A percentile compares a stretch with the other conserved stretches of the same genome.
Conservation (phyloP, 2,797 vertebrate genomes). For the Salmo trutta region DNA sequence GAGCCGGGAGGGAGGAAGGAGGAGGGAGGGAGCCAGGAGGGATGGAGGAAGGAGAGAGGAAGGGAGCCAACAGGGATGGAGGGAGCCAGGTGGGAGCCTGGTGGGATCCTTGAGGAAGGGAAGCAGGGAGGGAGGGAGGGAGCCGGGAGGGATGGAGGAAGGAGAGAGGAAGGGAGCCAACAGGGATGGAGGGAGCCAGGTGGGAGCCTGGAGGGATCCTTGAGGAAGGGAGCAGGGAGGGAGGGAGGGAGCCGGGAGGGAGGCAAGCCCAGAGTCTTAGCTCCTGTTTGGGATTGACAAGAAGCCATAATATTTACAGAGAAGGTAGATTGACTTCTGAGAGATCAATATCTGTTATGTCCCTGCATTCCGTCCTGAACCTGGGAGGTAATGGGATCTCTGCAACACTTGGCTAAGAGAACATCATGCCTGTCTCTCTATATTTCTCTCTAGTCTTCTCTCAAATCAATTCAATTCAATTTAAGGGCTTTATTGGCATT, state of each 20-base stretch:
- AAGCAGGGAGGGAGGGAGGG: not conserved
- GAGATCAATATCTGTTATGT: slow-evolving; percentile 79
- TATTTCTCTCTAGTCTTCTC: slow-evolving; percentile 58
- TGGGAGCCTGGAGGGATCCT: too few species aligned
- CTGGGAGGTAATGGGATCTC: slow-evolving; percentile 72
- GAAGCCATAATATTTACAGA: slow-evolving; percentile 78
- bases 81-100: slow-evolving; percentile 3
- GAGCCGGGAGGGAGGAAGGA: too few species aligned
- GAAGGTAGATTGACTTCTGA: slow-evolving; percentile 73
- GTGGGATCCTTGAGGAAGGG: slow-evolving; percentile 21
- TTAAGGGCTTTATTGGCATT: too few species aligned
- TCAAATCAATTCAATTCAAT: not conserved
- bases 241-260: too few species aligned
- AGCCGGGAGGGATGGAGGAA: too few species aligned
- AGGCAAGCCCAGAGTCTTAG: slow-evolving; percentile 33
- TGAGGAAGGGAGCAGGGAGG: too few species aligned
- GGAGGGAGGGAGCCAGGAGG: too few species aligned
- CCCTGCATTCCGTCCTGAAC: slow-evolving; percentile 66
- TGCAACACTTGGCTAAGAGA: slow-evolving; percentile 72
- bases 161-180: too few species aligned
- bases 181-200: too few species aligned
- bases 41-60: too few species aligned
- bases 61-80: too few species aligned
- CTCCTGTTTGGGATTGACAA: slow-evolving; percentile 58
- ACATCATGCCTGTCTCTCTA: slow-evolving; percentile 60